Percentiles rank a stretch among this genome's conserved stretches.
Evolutionary conservation across 2,888 invertebrate species (phyloP).

Genomic region (Drosophila demipolita): DNA sequence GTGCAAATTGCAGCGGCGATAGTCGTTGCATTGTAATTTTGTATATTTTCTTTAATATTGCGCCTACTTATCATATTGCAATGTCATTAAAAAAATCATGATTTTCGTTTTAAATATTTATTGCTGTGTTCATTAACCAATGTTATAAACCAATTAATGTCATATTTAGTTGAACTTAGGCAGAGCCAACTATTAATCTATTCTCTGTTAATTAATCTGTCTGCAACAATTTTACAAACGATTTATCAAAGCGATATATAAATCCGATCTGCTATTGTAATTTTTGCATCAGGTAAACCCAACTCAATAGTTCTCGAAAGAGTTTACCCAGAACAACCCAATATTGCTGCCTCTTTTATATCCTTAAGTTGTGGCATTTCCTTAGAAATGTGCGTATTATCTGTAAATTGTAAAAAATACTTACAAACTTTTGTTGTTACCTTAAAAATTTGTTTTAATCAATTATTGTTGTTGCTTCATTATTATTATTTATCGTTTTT

Average conservation of each 20-base stretch:
- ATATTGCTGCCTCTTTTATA: background rate
- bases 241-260: background rate
- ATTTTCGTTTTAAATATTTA: background rate
- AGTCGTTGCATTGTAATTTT: background rate
- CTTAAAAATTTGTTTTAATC: background rate
- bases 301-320: background rate
- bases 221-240: background rate
- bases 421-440: background rate
- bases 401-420: background rate
- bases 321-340: background rate
- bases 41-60: background rate
- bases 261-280: background rate
- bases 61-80: background rate
- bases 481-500: background rate
- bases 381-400: background rate
- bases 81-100: background rate
- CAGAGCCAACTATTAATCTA: background rate
- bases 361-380: background rate
- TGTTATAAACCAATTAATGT: background rate
- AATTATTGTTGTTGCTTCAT: conserved; percentile 12
- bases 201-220: background rate
- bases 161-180: background rate
- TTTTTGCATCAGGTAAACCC: background rate
- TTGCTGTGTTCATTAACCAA: background rate
- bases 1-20: background rate